A percentile compares a stretch with the other conserved stretches of the same genome.
These are phyloP conservation scores for Helicoverpa zea DNA, from an alignment of 1,140 invertebrate species.

Conservation along the genomic window DNA sequence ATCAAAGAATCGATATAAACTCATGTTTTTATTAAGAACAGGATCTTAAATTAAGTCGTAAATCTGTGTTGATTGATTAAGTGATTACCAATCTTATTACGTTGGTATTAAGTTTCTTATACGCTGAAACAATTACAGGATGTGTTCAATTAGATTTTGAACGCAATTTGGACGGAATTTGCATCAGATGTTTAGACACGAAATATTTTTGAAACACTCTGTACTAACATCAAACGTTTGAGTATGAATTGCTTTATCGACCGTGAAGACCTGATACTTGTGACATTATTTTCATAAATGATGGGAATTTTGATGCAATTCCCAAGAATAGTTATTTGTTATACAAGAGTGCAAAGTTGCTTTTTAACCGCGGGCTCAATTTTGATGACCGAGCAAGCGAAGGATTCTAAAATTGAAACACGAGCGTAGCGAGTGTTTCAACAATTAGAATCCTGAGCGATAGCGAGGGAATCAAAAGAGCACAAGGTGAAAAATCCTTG, in stretches of 20 bases:
- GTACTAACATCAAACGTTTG: background rate
- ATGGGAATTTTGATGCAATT: background rate
- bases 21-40: background rate
- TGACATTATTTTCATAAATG: background rate
- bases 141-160: constrained; percentile 13
- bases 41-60: constrained; percentile 1
- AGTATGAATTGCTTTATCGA: background rate
- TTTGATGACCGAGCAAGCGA: too few species aligned
- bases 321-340: too few species aligned
- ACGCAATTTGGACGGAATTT: constrained; percentile 20
- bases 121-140: background rate
- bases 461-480: too few species aligned
- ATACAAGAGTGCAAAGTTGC: too few species aligned
- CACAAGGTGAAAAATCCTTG: too few species aligned
- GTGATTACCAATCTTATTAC: background rate
- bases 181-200: background rate
- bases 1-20: background rate
- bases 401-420: too few species aligned
- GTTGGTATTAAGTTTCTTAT: background rate
- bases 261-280: background rate
- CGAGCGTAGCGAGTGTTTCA: too few species aligned
- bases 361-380: too few species aligned
- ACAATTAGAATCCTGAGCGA: too few species aligned
- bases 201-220: constrained; percentile 5
- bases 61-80: background rate